A percentile compares a stretch with the other conserved stretches of the same genome.
phyloP scores from a whole-genome alignment of 2,113 vertebrate genomes.

The Microtus montanus region DNA sequence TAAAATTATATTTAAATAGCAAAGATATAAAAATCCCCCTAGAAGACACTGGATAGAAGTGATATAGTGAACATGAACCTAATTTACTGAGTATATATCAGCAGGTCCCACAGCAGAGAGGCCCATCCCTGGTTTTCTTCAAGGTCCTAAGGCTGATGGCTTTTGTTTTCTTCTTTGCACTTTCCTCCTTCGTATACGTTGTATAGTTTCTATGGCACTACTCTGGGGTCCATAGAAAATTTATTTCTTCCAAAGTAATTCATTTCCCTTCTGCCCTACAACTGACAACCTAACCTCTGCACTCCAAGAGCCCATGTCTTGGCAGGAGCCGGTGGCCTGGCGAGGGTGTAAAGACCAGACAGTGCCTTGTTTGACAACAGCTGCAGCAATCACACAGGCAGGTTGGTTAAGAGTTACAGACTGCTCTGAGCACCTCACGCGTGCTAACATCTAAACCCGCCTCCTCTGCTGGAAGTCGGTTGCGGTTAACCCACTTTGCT shows the following conservation, averaged over 20 bases:
- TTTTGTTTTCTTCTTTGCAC: neutral
- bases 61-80: neutral
- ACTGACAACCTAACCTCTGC: neutral
- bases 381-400: neutral
- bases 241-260: conserved; percentile 35
- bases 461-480: neutral
- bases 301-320: neutral
- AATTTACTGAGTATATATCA: neutral
- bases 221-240: neutral
- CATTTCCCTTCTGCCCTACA: neutral
- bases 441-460: conserved; percentile 22
- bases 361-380: neutral
- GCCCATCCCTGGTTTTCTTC: neutral
- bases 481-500: conserved; percentile 20
- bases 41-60: neutral
- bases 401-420: neutral
- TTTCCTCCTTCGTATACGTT: conserved; percentile 18
- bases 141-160: neutral
- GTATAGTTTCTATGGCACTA: neutral
- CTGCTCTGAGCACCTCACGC: neutral
- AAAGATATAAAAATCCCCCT: conserved; percentile 7
- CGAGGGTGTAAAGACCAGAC: neutral
- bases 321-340: neutral
- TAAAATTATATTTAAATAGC: neutral
- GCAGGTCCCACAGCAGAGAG: neutral